Evolutionary conservation across 2,888 invertebrate genomes (phyloP).

Genomic region (Dioctria linearis): DNA sequence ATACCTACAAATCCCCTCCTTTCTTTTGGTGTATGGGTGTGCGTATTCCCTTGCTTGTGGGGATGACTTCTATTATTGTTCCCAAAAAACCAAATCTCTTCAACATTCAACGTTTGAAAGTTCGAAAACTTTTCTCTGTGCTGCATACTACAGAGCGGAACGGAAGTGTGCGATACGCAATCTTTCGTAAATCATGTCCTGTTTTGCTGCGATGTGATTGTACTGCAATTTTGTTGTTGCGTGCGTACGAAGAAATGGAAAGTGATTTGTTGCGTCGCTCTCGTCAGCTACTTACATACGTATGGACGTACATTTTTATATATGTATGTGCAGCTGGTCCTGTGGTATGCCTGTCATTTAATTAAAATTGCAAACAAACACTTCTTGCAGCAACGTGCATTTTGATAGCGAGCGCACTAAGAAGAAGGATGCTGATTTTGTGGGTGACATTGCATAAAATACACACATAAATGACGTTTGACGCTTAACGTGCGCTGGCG

Average conservation of each 20-base stretch:
- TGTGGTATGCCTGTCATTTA: not conserved
- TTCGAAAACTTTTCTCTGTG: not conserved
- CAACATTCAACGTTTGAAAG: too few species aligned
- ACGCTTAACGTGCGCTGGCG: not conserved
- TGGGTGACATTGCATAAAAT: not conserved
- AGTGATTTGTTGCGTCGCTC: conserved; percentile 23
- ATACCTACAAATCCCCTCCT: conserved; percentile 40
- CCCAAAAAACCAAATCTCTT: too few species aligned
- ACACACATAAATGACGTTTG: not conserved
- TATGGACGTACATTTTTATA: not conserved
- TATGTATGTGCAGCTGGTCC: not conserved
- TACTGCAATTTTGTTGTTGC: conserved; percentile 31
- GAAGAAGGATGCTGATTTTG: conserved; percentile 17
- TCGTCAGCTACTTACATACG: not conserved
- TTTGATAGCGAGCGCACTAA: not conserved
- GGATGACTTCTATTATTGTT: too few species aligned
- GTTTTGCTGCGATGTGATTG: conserved; percentile 18
- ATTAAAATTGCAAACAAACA: too few species aligned
- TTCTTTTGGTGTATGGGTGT: conserved; percentile 23
- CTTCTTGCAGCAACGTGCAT: not conserved
- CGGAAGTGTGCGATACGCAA: not conserved
- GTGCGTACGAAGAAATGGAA: conserved; percentile 33
- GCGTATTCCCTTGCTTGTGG: too few species aligned
- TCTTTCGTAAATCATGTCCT: not conserved
- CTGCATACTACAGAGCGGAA: not conserved